Evolutionary conservation across 2,888 invertebrate species (phyloP).

Genomic region (Torymus texanus): DNA sequence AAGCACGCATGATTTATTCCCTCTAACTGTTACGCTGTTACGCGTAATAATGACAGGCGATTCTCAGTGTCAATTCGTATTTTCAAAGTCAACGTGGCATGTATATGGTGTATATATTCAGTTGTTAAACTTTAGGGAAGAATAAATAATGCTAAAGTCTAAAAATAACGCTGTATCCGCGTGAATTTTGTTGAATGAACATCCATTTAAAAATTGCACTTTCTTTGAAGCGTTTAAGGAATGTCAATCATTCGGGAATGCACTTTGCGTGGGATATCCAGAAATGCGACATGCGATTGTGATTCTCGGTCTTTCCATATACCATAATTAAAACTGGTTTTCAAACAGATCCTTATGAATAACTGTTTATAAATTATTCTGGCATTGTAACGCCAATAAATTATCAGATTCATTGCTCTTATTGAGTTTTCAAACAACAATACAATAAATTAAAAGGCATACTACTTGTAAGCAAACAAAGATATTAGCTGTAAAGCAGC

Average conservation of each 20-base stretch:
- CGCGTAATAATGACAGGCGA: neutral
- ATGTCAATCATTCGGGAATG: too few relatives aligned
- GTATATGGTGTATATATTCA: too few relatives aligned
- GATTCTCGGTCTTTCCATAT: too few relatives aligned
- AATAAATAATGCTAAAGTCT: too few relatives aligned
- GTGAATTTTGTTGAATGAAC: neutral
- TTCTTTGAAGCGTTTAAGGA: too few relatives aligned
- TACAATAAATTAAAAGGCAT: neutral
- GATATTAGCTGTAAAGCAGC: too few relatives aligned
- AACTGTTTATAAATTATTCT: constrained; percentile 1
- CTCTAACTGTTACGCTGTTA: neutral
- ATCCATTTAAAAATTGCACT: neutral
- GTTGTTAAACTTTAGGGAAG: too few relatives aligned
- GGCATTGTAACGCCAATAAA: constrained; percentile 7
- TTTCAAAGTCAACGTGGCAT: neutral
- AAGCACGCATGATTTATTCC: constrained; percentile 11
- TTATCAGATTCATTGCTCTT: neutral
- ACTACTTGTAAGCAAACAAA: neutral
- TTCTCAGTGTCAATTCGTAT: neutral
- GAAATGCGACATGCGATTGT: neutral
- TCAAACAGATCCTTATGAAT: neutral
- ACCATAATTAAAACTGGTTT: constrained; percentile 16
- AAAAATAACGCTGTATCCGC: too few relatives aligned
- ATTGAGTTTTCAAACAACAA: neutral
- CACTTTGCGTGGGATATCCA: neutral